Percentiles rank a stretch among this genome's conserved stretches.
phyloP scores from a whole-genome alignment of 2,888 invertebrate species.

The Norana najaformis region DNA sequence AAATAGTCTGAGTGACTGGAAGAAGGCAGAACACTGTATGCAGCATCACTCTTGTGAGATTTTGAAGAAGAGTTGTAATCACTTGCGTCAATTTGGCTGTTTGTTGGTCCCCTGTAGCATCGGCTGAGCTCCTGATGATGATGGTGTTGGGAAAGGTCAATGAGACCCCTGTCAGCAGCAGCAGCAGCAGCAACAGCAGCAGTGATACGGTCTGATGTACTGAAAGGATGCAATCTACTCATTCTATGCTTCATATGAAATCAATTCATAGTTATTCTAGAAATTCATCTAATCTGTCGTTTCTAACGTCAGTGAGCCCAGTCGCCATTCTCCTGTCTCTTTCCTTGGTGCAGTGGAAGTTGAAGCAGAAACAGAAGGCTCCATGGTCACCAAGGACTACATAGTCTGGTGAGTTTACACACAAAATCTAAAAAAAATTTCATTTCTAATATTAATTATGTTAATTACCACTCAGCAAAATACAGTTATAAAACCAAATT shows the following conservation, averaged over 20 bases:
- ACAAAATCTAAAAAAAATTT: neutral
- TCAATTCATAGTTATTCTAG: slow-evolving; percentile 4
- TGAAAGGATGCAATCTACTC: slow-evolving; percentile 13
- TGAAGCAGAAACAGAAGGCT: neutral
- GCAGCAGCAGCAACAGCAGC: slow-evolving; percentile 6
- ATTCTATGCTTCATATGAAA: neutral
- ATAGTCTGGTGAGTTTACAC: neutral
- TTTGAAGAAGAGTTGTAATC: slow-evolving; percentile 1
- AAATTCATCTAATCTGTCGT: slow-evolving; percentile 3
- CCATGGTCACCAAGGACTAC: slow-evolving; percentile 10
- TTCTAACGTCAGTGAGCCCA: neutral
- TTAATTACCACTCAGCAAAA: neutral
- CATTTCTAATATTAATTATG: neutral
- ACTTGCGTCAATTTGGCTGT: neutral
- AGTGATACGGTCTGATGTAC: neutral
- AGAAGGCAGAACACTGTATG: neutral
- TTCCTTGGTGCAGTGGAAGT: neutral
- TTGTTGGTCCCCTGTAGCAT: neutral
- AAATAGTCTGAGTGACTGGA: slow-evolving; percentile 9
- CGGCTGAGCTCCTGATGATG: slow-evolving; percentile 2
- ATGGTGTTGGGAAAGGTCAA: slow-evolving; percentile 1
- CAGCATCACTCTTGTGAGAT: slow-evolving; percentile 5
- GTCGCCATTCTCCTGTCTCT: neutral
- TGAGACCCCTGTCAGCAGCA: neutral
- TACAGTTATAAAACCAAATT: neutral